These are phyloP conservation scores for Trypoxylus dichotomus DNA, from an alignment of 1,140 invertebrate species.

Conservation along the genomic window DNA sequence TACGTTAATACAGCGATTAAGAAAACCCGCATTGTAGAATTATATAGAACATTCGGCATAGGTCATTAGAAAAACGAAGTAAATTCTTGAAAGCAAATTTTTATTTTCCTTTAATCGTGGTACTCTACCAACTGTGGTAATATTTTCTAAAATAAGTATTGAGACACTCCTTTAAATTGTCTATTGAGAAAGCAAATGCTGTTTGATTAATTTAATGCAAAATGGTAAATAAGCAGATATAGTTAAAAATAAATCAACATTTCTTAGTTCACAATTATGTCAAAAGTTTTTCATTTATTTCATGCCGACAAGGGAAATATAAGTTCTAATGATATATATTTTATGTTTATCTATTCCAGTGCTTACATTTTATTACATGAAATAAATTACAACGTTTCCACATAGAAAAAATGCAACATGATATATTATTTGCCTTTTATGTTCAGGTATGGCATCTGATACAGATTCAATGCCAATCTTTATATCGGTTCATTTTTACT, in stretches of 20 bases:
- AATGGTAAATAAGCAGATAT: neutral
- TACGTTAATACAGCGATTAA: too few species aligned
- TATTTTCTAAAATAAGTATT: neutral
- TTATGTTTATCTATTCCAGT: constrained; percentile 6
- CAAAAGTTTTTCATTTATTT: constrained; percentile 6
- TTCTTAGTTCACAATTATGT: constrained; percentile 8
- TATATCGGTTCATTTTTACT: neutral
- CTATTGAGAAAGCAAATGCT: neutral
- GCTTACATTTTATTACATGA: constrained; percentile 7
- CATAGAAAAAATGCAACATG: neutral
- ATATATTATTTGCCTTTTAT: constrained; percentile 25
- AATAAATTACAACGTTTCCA: constrained; percentile 9
- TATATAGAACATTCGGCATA: too few species aligned
- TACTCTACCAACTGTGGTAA: neutral
- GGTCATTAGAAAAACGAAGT: neutral
- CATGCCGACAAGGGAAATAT: constrained; percentile 1
- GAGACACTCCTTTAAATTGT: neutral
- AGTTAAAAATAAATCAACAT: neutral
- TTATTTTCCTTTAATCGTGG: neutral
- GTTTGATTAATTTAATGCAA: neutral
- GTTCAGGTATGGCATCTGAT: constrained; percentile 13
- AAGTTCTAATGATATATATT: constrained; percentile 1
- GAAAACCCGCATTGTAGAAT: too few species aligned
- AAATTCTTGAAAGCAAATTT: neutral
- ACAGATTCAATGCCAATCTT: constrained; percentile 17